Base-by-base conservation (phyloP, 2,888 invertebrate genomes). In the Agapostemon virescens region DNA sequence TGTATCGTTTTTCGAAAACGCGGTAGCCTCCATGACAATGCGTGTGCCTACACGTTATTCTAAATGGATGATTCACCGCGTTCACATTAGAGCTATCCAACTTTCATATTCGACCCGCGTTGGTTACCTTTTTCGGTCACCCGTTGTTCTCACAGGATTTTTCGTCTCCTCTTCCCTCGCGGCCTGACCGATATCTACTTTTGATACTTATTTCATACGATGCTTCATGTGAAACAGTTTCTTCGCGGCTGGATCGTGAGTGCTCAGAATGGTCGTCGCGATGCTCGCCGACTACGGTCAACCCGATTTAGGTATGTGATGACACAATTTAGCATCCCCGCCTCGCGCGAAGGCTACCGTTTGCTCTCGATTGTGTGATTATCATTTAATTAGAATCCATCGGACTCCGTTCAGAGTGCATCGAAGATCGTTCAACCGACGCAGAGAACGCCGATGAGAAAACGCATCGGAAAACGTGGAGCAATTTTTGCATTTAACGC, bases 221-320 rank as follows among this genome's bases (percentile, higher is more conserved):
- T 69, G 77, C 40, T 70, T 71, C 71, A 63, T 82, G 86, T 76
- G 84, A 79, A 67, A 79, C 76, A 84, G 84, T 84, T 84, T 36
- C 40, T n/a, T 74, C 75, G 66, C 82, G 73, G 76, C 63, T 71
- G 66, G 69, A 75, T 76, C 75, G 74, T 71, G 76, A 74, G 70
- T 75, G 72, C 58, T 81, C 84, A 85, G 69, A 82, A 92, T 92
- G 92, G 91, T 91, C 77, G 83, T 91, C 79, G 91, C 89, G 63
- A 91, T 92, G 91, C 87, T 91, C 74, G 84, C 90, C 71, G 88
- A 90, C 74, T 92, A 91, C 83, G 89, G 89, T 70, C 87, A 90
- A 68, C 83, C 87, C 36, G 88, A 91, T 82, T 85, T 89, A 89
- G 92, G 92, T 92, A 90, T 63, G 88, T 85, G 58, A 36, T 64